These are phyloP conservation scores for Zaprionus bogoriensis DNA, from an alignment of 2,888 invertebrate genomes.

Conservation along the genomic window DNA sequence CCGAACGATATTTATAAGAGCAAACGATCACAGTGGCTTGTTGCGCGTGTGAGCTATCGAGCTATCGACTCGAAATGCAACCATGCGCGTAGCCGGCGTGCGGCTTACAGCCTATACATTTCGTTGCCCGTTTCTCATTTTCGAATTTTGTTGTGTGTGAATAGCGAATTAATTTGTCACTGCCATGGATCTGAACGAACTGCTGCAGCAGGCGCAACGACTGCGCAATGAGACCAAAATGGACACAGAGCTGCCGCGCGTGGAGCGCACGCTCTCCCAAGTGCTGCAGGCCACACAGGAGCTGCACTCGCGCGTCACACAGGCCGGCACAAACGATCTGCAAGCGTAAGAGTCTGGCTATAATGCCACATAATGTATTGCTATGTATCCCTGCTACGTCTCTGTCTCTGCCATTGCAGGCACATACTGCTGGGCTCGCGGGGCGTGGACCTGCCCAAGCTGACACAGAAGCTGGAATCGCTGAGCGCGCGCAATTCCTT, in stretches of 20 bases:
- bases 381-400: too few species aligned
- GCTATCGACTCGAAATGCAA: background rate
- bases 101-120: background rate
- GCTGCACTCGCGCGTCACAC: conserved; percentile 92
- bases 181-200: conserved; percentile 89
- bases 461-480: conserved; percentile 94
- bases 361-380: too few species aligned
- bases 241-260: conserved; percentile 91
- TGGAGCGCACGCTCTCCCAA: conserved; percentile 95
- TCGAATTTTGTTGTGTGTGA: background rate
- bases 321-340: conserved; percentile 92
- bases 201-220: conserved; percentile 95
- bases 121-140: background rate
- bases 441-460: conserved; percentile 96
- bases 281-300: conserved; percentile 95
- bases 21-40: background rate
- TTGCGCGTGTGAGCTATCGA: background rate
- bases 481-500: conserved; percentile 93
- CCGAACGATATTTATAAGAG: background rate
- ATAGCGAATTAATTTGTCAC: background rate
- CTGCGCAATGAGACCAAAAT: conserved; percentile 94
- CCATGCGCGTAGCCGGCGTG: background rate
- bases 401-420: conserved; percentile 86
- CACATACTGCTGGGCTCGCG: conserved; percentile 94
- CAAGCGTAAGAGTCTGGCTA: conserved; percentile 87